Evolutionary conservation across 2,113 vertebrate genomes (phyloP).

Genomic region (human): GRCh38 chr9:7783501-7784000

Average conservation of each 20-base stretch:
- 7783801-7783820: background rate
- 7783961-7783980: background rate
- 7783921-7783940: constrained; percentile 55
- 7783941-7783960: background rate
- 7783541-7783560: background rate
- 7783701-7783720: background rate
- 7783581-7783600: background rate
- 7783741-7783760: too few relatives aligned
- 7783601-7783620: background rate
- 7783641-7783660: background rate
- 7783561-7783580: background rate
- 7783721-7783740: too few relatives aligned
- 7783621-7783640: background rate
- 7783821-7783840: background rate
- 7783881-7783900: constrained; percentile 39
- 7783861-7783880: background rate
- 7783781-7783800: background rate
- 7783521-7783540: background rate
- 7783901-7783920: constrained; percentile 40
- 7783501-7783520: background rate
- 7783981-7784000: constrained; percentile 65
- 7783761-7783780: too few relatives aligned
- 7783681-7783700: background rate
- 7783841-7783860: background rate
- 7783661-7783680: background rate